Base-by-base conservation (phyloP, 2,797 vertebrate species). In the Menidia menidia region DNA sequence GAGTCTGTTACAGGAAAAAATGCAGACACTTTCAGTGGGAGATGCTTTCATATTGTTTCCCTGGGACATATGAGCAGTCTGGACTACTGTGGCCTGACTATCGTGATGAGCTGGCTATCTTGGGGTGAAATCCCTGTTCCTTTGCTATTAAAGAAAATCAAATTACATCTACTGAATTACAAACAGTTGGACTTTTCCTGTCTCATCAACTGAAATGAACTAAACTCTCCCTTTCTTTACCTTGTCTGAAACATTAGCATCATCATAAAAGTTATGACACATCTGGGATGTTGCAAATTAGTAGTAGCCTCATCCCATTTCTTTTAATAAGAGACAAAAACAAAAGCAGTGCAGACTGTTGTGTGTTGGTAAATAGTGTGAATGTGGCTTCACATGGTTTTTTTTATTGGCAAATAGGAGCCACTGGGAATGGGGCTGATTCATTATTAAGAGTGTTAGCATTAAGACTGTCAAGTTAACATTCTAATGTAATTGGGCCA, bases 371-470 rank as follows among this genome's bases (percentile, higher is more conserved):
- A 78, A 77, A 80, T 64, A 39, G 42, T 68, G 64, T 62, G 64
- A 66, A 51, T 72, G 71, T 78, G 50, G 63, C 77, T 62, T 79
- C 67, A 16, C 39, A 41, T 65, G 79, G 63, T 73, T 75, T 52
- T 56, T 84, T 60, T 76, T 67, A 67, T 60, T 16, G 5, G 76
- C 80, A 68, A 82, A 83, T 60, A 53, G 64, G 78, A 68, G 58
- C 78, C 75, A 62, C 47, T 45, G 77, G 66, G 73, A 81, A 78
- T 25, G 7, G 51, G 48, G 54, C 72, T 82, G 78, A 90, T 82
- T 84, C 76, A 87, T 90, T 89, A 89, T 89, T 85, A 88, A 88
- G 74, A 71, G 71, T 73, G 82, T 83, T 88, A 87, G 83, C 80
- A 76, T 86, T 84, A 88, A 75, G 73, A 72, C 71, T 73, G 80